Evolutionary conservation across 2,888 invertebrate species (phyloP).

Genomic region (Eupelmus urozonus): DNA sequence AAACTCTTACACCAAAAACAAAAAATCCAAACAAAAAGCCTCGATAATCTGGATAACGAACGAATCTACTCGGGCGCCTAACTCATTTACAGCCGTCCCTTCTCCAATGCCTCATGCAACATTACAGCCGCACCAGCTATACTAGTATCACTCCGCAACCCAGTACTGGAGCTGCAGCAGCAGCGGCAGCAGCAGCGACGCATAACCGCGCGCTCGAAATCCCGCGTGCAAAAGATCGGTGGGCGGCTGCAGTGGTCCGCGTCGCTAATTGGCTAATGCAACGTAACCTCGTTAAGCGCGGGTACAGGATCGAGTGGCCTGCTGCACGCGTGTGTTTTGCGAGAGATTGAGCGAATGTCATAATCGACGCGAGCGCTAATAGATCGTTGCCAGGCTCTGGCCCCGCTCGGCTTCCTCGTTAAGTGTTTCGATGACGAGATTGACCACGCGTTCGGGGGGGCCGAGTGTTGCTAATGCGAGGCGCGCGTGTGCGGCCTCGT

Average conservation of each 20-base stretch:
- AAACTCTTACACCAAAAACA: no score
- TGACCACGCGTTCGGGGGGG: neutral
- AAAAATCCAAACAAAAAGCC: no score
- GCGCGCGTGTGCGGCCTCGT: no score
- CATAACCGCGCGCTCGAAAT: neutral
- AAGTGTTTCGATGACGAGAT: constrained; percentile 37
- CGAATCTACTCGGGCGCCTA: no score
- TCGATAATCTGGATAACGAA: no score
- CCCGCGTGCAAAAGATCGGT: constrained; percentile 31
- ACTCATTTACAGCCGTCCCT: no score
- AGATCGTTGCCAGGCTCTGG: constrained; percentile 18
- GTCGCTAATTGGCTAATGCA: constrained; percentile 46
- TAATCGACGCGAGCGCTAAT: constrained; percentile 44
- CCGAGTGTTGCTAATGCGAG: constrained; percentile 26
- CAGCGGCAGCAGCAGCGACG: no score
- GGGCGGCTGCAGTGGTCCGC: no score
- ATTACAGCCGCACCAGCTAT: no score
- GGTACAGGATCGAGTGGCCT: neutral
- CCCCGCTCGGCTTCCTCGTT: constrained; percentile 20
- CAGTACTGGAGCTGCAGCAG: no score
- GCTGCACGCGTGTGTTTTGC: neutral
- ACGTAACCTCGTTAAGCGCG: constrained; percentile 33
- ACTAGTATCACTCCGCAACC: no score
- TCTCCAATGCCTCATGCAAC: no score
- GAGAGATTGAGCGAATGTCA: constrained; percentile 45